These are phyloP conservation scores for Sesia bembeciformis DNA, from an alignment of 2,888 invertebrate genomes.

Conservation along the genomic window DNA sequence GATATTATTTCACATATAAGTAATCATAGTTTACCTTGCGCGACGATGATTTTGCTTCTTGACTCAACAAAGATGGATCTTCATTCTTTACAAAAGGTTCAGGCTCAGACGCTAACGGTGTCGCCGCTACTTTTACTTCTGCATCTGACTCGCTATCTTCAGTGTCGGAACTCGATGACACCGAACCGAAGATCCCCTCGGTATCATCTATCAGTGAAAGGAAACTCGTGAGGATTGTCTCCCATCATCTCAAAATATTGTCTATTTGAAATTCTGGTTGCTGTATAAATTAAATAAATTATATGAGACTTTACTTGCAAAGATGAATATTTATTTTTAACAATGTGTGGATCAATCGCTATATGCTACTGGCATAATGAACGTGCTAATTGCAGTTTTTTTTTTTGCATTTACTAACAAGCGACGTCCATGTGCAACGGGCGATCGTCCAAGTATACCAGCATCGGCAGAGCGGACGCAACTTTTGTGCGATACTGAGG, in stretches of 20 bases:
- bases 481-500: constrained; percentile 38
- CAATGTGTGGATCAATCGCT: no score
- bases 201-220: constrained; percentile 20
- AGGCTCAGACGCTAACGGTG: constrained; percentile 20
- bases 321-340: no score
- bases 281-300: no score
- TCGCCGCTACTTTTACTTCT: constrained; percentile 3
- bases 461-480: constrained; percentile 45
- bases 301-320: no score
- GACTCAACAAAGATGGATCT: no score
- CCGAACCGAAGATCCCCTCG: constrained; percentile 19
- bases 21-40: no score
- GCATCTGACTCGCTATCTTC: constrained; percentile 28
- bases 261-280: no score
- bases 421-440: constrained; percentile 40
- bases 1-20: no score
- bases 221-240: no score
- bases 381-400: not conserved
- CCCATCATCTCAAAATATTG: no score
- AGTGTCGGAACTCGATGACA: constrained; percentile 28
- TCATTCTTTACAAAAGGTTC: constrained; percentile 20
- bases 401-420: not conserved
- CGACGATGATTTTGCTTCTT: no score
- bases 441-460: constrained; percentile 45
- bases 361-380: no score